Conservation (phyloP, 2,888 invertebrate genomes). For the Ormyrus pomaceus region DNA sequence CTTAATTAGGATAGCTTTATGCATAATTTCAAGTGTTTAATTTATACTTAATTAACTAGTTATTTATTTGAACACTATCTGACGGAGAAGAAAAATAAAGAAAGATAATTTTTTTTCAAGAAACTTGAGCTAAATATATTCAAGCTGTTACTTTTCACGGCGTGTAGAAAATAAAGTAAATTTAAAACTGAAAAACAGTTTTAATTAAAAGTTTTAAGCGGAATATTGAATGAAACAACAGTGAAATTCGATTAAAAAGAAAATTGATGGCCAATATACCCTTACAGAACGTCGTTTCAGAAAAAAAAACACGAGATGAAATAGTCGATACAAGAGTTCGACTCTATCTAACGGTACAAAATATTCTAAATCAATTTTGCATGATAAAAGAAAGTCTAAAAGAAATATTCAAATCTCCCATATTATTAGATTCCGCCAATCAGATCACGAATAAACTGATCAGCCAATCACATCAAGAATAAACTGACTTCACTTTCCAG, state of each 20-base stretch:
- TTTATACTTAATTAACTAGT: background rate
- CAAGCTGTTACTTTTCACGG: too few species aligned
- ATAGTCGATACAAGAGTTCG: conserved; percentile 2
- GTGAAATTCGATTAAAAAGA: conserved; percentile 21
- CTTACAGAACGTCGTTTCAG: background rate
- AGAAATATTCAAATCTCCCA: background rate
- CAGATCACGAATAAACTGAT: too few species aligned
- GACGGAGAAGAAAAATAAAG: background rate
- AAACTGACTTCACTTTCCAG: too few species aligned
- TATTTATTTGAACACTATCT: background rate
- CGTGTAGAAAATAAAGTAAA: background rate
- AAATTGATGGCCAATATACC: conserved; percentile 1
- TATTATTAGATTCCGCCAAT: too few species aligned
- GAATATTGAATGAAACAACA: background rate
- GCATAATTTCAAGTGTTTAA: background rate
- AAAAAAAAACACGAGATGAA: background rate
- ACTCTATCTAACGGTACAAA: conserved; percentile 2
- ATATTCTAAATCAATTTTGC: background rate
- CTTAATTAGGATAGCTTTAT: background rate
- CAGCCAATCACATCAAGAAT: too few species aligned
- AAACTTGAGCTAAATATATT: too few species aligned
- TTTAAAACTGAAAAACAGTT: conserved; percentile 11
- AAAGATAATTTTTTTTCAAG: too few species aligned
- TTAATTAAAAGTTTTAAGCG: conserved; percentile 21
- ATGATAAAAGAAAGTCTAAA: background rate